Base-by-base conservation (phyloP, 2,888 invertebrate species). In the Falcaria lacertinaria region DNA sequence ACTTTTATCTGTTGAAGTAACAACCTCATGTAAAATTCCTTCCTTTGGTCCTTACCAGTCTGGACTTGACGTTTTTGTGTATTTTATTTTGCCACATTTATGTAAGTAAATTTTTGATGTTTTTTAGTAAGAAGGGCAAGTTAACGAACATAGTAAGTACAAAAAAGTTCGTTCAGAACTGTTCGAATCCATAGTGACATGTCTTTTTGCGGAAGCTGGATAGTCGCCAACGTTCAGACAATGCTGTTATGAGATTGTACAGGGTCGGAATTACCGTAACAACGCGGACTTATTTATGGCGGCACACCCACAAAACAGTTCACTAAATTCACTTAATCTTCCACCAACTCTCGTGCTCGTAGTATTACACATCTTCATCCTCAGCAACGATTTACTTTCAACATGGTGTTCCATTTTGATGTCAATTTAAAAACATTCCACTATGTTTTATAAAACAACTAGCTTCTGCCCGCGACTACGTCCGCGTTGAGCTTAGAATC, bases 181-280 rank as follows among this genome's bases (percentile, higher is more conserved):
- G 52, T 52, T 48, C 19, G 57, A 56, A 54, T 60, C 52, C 41
- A 35, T 45, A 39, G 39, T 34, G 43, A 52, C 46, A 49, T 52
- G 54, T 53, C 55, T 66, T 68, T 68, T 62, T 59, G 52, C 52
- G 54, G 53, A 51, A 61, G 52, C 62, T 81, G 81, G 80, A 74
- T 42, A 52, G 51, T 34, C 45, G 81, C 81, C 80, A 82, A 64
- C 44, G 45, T 45, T 53, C 58, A 63, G 57, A 74, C 71, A 75
- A 71, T 68, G 64, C 64, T 68, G 70, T 74, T 77, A 78, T 72
- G 67, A 74, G 71, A 74, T 72, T 73, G 61, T 70, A 63, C 57
- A 51, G 48, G 22, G 43, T 47, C 48, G 46, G 47, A 58, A 69
- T 66, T 60, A 65, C 61, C 54, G 62, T 57, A 48, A 63, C 64